Evolutionary conservation across 1,140 invertebrate species (phyloP).

Genomic region (Thaumetopoea pityocampa): DNA sequence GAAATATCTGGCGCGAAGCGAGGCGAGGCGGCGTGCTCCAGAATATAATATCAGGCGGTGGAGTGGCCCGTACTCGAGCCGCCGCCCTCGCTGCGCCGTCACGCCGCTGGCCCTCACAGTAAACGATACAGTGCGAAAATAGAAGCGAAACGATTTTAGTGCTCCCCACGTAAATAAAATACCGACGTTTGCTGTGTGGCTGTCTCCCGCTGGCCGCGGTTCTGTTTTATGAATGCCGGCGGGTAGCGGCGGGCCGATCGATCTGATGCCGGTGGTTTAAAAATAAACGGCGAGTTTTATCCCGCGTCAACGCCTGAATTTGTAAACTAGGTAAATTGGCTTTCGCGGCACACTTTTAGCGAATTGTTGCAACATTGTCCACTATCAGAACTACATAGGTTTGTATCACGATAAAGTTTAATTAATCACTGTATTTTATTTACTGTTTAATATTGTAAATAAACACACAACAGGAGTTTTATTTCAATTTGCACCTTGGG

Average conservation of each 20-base stretch:
- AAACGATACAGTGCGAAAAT: slow-evolving; percentile 68
- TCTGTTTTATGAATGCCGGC: slow-evolving; percentile 49
- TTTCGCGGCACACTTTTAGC: slow-evolving; percentile 8
- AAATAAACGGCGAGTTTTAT: slow-evolving; percentile 42
- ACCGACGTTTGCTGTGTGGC: slow-evolving; percentile 46
- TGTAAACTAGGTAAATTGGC: slow-evolving; percentile 40
- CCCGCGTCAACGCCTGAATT: slow-evolving; percentile 38
- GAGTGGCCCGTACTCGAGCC: slow-evolving; percentile 54
- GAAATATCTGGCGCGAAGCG: slow-evolving; percentile 65
- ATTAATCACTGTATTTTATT: slow-evolving; percentile 3
- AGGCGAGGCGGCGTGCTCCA: slow-evolving; percentile 64
- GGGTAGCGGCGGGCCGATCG: slow-evolving; percentile 31
- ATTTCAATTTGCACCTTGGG: no score
- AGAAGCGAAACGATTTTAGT: slow-evolving; percentile 55
- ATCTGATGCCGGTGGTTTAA: slow-evolving; percentile 46
- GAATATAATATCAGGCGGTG: slow-evolving; percentile 72
- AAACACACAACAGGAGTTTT: no score
- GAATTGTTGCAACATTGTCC: neutral
- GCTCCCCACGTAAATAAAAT: slow-evolving; percentile 63
- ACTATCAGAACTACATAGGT: no score
- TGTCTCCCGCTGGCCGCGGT: slow-evolving; percentile 41
- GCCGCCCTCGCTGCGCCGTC: slow-evolving; percentile 25
- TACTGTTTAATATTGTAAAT: no score
- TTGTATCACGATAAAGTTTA: no score
- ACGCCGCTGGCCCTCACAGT: slow-evolving; percentile 45